These are phyloP conservation scores for Oreocharis arfaki DNA, from an alignment of 2,113 vertebrate genomes.

Conservation along the genomic window DNA sequence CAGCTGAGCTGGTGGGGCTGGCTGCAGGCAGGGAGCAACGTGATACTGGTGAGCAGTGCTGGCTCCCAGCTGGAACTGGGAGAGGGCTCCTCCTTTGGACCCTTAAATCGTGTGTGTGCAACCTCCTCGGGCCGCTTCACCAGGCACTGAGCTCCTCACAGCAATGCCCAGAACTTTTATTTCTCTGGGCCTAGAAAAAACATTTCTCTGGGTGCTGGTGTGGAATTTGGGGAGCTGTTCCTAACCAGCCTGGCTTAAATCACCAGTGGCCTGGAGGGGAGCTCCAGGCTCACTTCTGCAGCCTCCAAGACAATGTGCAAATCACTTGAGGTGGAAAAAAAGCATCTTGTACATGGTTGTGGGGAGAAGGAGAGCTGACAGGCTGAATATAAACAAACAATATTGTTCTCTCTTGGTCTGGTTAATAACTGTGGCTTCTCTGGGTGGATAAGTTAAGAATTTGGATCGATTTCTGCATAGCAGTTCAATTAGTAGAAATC, in stretches of 20 bases:
- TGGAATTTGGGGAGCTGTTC: background rate
- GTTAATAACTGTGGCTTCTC: background rate
- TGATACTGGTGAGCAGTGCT: background rate
- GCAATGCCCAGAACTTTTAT: background rate
- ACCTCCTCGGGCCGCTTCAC: background rate
- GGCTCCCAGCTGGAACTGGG: background rate
- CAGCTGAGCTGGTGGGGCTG: background rate
- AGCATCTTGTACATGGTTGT: fast-evolving
- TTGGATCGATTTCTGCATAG: conserved; percentile 39
- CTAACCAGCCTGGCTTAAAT: background rate
- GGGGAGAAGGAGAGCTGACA: background rate
- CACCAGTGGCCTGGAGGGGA: background rate
- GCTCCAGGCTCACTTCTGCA: background rate
- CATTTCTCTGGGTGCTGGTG: background rate
- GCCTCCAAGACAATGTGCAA: background rate
- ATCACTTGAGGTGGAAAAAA: background rate
- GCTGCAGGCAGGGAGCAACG: background rate
- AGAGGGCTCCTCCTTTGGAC: background rate
- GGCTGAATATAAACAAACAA: background rate
- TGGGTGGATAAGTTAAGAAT: background rate
- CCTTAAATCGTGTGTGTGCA: background rate
- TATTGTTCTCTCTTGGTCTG: background rate
- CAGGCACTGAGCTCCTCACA: background rate
- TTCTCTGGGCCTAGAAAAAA: background rate
- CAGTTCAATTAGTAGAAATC: conserved; percentile 33